phyloP scores from a whole-genome alignment of 2,888 invertebrate species.

The Coleophora deauratella region DNA sequence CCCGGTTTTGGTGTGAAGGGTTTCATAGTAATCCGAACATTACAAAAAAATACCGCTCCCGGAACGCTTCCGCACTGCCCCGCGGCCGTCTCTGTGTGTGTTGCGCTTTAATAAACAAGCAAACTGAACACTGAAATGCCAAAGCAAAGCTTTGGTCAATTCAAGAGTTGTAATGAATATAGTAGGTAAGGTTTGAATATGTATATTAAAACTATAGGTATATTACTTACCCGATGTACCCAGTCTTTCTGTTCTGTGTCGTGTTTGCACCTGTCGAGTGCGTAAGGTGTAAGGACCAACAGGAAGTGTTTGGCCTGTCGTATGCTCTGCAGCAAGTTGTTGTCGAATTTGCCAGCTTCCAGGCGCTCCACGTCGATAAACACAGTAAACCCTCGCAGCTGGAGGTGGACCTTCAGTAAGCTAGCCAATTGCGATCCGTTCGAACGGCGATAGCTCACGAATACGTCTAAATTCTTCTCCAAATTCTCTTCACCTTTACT shows the following conservation, averaged over 20 bases:
- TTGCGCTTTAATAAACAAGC: too few species aligned
- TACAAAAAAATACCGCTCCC: too few species aligned
- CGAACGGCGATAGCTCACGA: conserved; percentile 97
- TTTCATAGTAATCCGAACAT: too few species aligned
- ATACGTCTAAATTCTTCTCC: conserved; percentile 95
- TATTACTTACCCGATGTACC: conserved; percentile 92
- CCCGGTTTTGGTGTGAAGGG: too few species aligned
- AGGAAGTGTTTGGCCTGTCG: conserved; percentile 97
- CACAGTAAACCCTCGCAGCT: conserved; percentile 95
- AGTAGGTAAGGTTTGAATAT: too few species aligned
- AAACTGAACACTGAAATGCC: too few species aligned
- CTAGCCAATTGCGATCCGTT: conserved; percentile 98
- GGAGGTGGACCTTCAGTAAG: conserved; percentile 96
- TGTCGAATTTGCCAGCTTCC: conserved; percentile 99
- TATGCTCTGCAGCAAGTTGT: conserved; percentile 96
- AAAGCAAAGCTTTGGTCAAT: too few species aligned
- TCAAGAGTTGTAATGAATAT: too few species aligned
- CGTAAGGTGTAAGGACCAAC: conserved; percentile 94
- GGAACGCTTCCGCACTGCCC: too few species aligned
- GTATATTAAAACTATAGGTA: too few species aligned
- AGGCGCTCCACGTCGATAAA: conserved; percentile 98
- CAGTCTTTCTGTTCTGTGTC: conserved; percentile 98
- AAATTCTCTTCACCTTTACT: conserved; percentile 83
- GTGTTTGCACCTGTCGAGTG: conserved; percentile 93
- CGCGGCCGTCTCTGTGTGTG: too few species aligned